Conservation (phyloP, 2,888 invertebrate genomes). For the Parelbella ahira region DNA sequence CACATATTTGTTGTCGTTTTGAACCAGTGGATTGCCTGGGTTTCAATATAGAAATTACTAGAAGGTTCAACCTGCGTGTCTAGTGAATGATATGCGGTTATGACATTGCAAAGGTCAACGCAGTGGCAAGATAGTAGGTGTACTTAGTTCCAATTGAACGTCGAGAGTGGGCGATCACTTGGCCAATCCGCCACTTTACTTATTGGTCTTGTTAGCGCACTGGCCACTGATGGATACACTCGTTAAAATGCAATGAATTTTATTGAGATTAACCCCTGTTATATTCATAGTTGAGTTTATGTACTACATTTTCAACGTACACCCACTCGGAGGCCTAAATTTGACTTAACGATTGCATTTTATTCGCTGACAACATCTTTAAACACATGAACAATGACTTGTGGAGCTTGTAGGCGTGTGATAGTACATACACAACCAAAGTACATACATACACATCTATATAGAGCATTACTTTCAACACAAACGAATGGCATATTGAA, state of each 20-base stretch:
- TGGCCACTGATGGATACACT: slow-evolving; percentile 35
- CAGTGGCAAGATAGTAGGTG: slow-evolving; percentile 44
- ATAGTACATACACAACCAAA: not conserved
- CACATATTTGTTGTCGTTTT: too few species aligned
- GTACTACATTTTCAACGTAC: too few species aligned
- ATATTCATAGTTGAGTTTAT: not conserved
- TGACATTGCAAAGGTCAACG: slow-evolving; percentile 65
- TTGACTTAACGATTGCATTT: not conserved
- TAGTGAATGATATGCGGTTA: slow-evolving; percentile 30
- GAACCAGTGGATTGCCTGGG: too few species aligned
- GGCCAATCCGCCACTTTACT: slow-evolving; percentile 48
- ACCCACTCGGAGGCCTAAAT: not conserved
- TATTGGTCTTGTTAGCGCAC: slow-evolving; percentile 48
- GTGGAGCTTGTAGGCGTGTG: not conserved
- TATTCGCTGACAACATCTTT: not conserved
- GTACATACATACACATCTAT: not conserved
- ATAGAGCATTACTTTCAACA: slow-evolving; percentile 3
- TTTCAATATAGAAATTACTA: too few species aligned
- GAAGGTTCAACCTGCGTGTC: slow-evolving; percentile 29
- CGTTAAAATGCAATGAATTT: slow-evolving; percentile 32
- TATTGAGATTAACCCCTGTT: slow-evolving; percentile 21
- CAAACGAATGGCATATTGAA: slow-evolving; percentile 28
- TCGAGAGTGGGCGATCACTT: slow-evolving; percentile 56
- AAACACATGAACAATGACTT: too few species aligned
- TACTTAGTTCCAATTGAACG: slow-evolving; percentile 69